These are phyloP conservation scores for Drosophila macrospina DNA, from an alignment of 2,888 invertebrate genomes.

Conservation along the genomic window DNA sequence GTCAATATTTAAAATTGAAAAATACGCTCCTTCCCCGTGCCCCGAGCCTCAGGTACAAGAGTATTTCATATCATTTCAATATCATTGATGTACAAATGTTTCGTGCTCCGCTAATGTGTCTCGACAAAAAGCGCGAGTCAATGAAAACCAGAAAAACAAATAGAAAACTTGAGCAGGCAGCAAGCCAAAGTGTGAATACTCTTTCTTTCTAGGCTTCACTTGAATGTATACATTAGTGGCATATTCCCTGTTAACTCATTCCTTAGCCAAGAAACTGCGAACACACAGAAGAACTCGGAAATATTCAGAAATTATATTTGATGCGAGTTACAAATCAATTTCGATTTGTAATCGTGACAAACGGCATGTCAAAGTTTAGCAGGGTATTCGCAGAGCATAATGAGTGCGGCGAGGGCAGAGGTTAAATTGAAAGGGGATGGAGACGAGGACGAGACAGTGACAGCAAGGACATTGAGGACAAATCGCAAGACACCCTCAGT, in stretches of 20 bases:
- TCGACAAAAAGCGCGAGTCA: conserved; percentile 55
- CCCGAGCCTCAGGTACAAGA: conserved; percentile 39
- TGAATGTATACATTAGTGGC: not conserved
- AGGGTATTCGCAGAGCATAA: not conserved
- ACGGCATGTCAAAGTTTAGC: not conserved
- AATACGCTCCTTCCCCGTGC: conserved; percentile 47
- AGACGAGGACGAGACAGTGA: conserved; percentile 11
- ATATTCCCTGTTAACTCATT: not conserved
- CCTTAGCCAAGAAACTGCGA: not conserved
- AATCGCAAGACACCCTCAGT: conserved; percentile 74
- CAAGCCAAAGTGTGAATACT: conserved; percentile 16
- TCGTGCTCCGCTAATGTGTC: conserved; percentile 62
- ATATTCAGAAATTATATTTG: not conserved
- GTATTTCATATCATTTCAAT: conserved; percentile 78
- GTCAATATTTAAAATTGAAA: conserved; percentile 73
- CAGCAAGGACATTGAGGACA: conserved; percentile 61
- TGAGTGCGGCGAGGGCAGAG: conserved; percentile 2
- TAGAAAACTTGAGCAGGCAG: not conserved
- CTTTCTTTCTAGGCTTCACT: conserved; percentile 8
- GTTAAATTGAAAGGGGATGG: not conserved
- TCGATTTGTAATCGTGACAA: conserved; percentile 1
- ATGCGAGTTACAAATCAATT: not conserved
- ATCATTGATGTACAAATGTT: conserved; percentile 71
- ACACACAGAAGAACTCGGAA: no score
- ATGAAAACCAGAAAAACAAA: conserved; percentile 56